Base-by-base conservation (phyloP, 2,113 vertebrate genomes). In the Calyptommatus sinebrachiatus region DNA sequence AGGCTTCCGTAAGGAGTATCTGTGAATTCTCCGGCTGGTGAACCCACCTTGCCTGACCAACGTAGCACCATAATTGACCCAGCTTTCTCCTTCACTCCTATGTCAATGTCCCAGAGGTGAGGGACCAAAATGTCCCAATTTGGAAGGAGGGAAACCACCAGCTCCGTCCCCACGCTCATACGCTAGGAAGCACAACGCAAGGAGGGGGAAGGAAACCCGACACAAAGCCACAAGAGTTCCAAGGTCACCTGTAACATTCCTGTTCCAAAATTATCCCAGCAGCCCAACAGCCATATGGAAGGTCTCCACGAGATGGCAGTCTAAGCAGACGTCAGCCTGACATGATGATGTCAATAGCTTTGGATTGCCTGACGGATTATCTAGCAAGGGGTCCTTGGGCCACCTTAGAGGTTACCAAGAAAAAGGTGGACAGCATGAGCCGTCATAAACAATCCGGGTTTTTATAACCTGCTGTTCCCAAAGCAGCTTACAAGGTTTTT, bases 11-110 rank as follows among this genome's bases (percentile, higher is more conserved):
- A 0, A 22, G 3, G 60, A 16, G n/a, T n/a, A n/a, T n/a, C n/a
- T n/a, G n/a, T n/a, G n/a, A n/a, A n/a, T n/a, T n/a, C n/a, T 7
- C 48, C 1, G 26, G 21, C 26, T 60, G 53, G 21, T n/a, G 29
- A 22, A 20, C n/a, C 21, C 18, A 48, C 50, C 26, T 14, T 1
- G 53, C 29, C n/a, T 18, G 10, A 48, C 77, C 0, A 76, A 31
- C n/a, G 26, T 70, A 81, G 79, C 79, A 0, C 35, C 76, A 76
- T 24, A 3, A 31, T 0, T 0, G 0, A 0, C 28, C 12, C 50
- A 22, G 29, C 12, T 31, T 10, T 0, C 0, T 41, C 83, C 77
- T 71, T 69, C 71, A 68, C 7, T 28, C 65, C 77, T 63, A 67
- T 81, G 57, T 11, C 61, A 73, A 70, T 61, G 41, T 16, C n/a